Base-by-base conservation (phyloP, 1,140 invertebrate species). In the Portunus trituberculatus region DNA sequence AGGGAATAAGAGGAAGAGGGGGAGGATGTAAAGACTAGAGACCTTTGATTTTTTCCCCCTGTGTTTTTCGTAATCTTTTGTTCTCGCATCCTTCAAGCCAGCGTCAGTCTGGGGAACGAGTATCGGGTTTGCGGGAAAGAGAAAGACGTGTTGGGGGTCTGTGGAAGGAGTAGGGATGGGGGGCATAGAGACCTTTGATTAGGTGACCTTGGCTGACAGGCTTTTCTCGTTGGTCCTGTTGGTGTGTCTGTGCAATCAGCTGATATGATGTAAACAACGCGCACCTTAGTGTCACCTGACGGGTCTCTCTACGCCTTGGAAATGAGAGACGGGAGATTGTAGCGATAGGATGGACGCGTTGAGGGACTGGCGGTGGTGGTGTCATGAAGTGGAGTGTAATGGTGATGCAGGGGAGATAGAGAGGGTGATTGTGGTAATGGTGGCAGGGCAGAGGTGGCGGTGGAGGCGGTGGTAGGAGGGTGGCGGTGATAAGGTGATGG, bases 401-500 rank as follows among this genome's bases (percentile, higher is more conserved):
- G 67, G 67, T 76, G 67, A 76, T 76, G 67, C 52, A 14, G 52
- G 52, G 52, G 52, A 59, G 52, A 59, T 59, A 59, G 16, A 20
- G 16, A 59, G 52, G 52, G 52, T 59, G 52, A 59, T 59, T 59
- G n/a, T 76, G 67, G 67, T 76, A 20, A 76, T 76, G 67, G 20
- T 16, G 52, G 52, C 52, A 20, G 20, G 52, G 20, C n/a, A n/a
- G 67, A n/a, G 67, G n/a, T 20, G 67, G 67, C 20, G 67, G n/a
- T 76, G 67, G 67, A 7, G 67, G 16, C 6, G n/a, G 6, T 76
- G 67, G 67, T n/a, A n/a, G 12, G 25, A 76, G 67, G n/a, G 67
- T 76, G 67, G 67, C 25, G 67, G 67, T 76, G 67, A 76, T 76
- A 76, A 76, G 67, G 67, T 76, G 67, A 76, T 76, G 67, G 67